These are phyloP conservation scores for Anas acuta DNA, from an alignment of 2,797 vertebrate species.

Conservation along the genomic window DNA sequence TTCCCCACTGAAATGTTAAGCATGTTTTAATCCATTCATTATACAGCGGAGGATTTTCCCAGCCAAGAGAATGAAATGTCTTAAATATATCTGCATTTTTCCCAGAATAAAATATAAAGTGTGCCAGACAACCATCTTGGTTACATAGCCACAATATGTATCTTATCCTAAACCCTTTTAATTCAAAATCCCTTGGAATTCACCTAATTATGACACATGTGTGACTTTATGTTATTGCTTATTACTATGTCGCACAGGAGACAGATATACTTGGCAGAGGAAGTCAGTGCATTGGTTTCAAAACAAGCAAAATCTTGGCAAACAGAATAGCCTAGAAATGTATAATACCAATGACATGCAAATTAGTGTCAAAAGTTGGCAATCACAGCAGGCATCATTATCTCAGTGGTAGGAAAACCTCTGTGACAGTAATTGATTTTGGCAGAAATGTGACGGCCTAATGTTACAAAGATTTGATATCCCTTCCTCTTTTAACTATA, in stretches of 20 bases:
- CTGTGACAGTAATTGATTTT: neutral
- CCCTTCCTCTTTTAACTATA: neutral
- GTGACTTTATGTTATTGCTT: neutral
- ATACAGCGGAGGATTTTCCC: neutral
- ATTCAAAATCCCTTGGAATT: neutral
- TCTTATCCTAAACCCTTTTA: neutral
- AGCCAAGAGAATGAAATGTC: neutral
- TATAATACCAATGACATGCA: slow-evolving; percentile 18
- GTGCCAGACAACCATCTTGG: neutral
- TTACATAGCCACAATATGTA: neutral
- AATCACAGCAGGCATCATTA: neutral
- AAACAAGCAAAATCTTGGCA: neutral
- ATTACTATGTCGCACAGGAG: neutral
- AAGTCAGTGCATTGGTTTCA: neutral
- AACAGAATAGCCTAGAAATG: neutral
- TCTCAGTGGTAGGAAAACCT: neutral
- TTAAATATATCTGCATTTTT: neutral
- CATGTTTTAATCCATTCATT: neutral
- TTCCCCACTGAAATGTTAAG: neutral
- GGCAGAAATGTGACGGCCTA: neutral
- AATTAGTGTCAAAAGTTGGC: neutral
- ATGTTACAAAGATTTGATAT: neutral
- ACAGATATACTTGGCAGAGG: neutral
- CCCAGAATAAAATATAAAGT: neutral
- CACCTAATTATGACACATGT: neutral